Evolutionary conservation across 2,113 vertebrate species (phyloP), one percentile per base, ranked within the genome.

Genomic region (Vidua macroura): DNA sequence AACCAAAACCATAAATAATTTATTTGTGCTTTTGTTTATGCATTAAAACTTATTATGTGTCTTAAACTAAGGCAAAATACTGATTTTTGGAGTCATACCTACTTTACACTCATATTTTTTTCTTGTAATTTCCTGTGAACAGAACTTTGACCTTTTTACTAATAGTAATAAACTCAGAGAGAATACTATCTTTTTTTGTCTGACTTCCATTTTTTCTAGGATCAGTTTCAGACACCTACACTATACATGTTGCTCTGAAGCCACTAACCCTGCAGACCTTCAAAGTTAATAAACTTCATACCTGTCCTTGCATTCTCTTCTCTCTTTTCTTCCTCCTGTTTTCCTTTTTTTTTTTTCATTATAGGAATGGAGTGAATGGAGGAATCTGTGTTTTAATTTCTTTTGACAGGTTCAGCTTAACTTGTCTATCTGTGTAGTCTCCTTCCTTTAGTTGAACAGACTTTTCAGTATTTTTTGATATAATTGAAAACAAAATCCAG

Each of bases 81-180:
- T 74, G 1, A 6, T 51, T 74, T 43, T 64, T 56, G 1, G 23
- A 66, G 14, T 30, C 4, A 41, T 37, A 52, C 3, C 4, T 52
- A 37, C 30, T 48, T 56, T 19, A 43, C 9, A 15, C 1, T 2
- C 13, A 15, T 28, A 28, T 0, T 1, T 37, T 73, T 77, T 49
- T 72, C 27, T 25, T 35, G 15, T 31, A 24, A 60, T 51, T 78
- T 60, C 3, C 2, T 37, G 14, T 51, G 8, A 77, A 24, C 35
- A 14, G 10, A 52, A 23, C 14, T 63, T 80, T 3, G 24, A 30
- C 11, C 10, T 70, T 75, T 76, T 77, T 68, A 21, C 6, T 23
- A 21, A 41, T 3, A 39, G 16, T 21, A 84, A 41, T 21, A 72
- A 83, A 53, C 6, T 3, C 12, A 41, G 18, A 67, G 53, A 76